Conservation (phyloP, 2,113 vertebrate species). For the Carettochelys insculpta region DNA sequence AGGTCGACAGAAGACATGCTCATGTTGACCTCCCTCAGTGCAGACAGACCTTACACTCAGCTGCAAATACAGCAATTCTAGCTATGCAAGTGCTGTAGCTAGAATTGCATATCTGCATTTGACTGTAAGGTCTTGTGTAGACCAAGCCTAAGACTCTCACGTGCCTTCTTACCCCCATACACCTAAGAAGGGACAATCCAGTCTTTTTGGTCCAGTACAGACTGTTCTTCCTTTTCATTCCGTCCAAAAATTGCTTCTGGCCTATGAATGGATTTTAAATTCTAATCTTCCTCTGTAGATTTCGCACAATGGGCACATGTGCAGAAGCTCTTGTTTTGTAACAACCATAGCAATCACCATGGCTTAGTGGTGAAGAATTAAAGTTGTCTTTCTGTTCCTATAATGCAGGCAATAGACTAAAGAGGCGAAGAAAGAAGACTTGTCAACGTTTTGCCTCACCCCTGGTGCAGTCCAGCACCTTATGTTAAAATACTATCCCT, state of each 20-base stretch:
- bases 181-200: not conserved
- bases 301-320: not conserved
- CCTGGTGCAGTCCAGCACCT: rapidly evolving
- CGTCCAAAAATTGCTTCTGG: not conserved
- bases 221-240: rapidly evolving
- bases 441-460: not conserved
- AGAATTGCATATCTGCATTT: no score
- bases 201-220: rapidly evolving
- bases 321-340: not conserved
- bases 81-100: no score
- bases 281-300: not conserved
- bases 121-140: no score
- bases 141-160: no score
- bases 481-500: not conserved
- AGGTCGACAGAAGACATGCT: no score
- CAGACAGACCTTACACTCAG: no score
- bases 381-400: rapidly evolving
- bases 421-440: rapidly evolving
- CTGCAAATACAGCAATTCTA: no score
- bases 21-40: no score
- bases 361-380: not conserved
- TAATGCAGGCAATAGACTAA: not conserved
- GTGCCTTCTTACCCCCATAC: not conserved
- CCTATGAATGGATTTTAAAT: rapidly evolving
- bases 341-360: not conserved